phyloP scores from a whole-genome alignment of 1,140 invertebrate genomes.

The Spodoptera litura region DNA sequence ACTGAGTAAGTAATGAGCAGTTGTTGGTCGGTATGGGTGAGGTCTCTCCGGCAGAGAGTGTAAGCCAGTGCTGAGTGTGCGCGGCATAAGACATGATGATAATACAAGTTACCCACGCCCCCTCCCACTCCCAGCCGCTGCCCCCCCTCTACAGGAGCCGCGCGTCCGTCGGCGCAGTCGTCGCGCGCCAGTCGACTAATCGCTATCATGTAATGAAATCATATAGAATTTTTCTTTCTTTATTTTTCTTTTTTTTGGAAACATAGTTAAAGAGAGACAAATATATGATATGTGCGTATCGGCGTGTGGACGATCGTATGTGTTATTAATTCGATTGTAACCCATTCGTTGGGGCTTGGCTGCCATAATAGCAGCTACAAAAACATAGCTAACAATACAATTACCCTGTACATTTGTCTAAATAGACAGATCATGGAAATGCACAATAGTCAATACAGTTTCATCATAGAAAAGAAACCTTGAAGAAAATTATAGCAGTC shows the following conservation, averaged over 20 bases:
- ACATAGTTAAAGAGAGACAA: slow-evolving; percentile 73
- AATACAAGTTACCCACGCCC: slow-evolving; percentile 67
- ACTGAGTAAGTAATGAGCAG: too few species aligned
- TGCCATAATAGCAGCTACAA: slow-evolving; percentile 48
- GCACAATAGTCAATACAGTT: not conserved
- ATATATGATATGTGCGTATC: slow-evolving; percentile 84
- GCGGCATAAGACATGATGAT: slow-evolving; percentile 62
- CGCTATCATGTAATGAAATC: slow-evolving; percentile 80
- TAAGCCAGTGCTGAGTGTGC: slow-evolving; percentile 17
- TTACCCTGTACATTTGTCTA: not conserved
- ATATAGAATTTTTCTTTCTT: slow-evolving; percentile 80
- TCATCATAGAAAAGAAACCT: not conserved
- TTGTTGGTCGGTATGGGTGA: not conserved
- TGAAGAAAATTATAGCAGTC: slow-evolving; percentile 57
- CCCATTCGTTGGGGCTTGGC: slow-evolving; percentile 59
- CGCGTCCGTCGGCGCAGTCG: slow-evolving; percentile 58
- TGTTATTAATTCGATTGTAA: slow-evolving; percentile 78
- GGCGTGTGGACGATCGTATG: slow-evolving; percentile 82
- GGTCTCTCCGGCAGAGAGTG: not conserved
- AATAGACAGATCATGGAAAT: not conserved
- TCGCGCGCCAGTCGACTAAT: slow-evolving; percentile 69
- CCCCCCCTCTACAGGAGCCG: slow-evolving; percentile 73
- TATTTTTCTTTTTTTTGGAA: slow-evolving; percentile 76
- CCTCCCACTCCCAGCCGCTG: slow-evolving; percentile 62
- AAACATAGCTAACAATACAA: slow-evolving; percentile 7